These are phyloP conservation scores for Macropus fuliginosus DNA, from an alignment of 2,797 vertebrate species.

Conservation along the genomic window DNA sequence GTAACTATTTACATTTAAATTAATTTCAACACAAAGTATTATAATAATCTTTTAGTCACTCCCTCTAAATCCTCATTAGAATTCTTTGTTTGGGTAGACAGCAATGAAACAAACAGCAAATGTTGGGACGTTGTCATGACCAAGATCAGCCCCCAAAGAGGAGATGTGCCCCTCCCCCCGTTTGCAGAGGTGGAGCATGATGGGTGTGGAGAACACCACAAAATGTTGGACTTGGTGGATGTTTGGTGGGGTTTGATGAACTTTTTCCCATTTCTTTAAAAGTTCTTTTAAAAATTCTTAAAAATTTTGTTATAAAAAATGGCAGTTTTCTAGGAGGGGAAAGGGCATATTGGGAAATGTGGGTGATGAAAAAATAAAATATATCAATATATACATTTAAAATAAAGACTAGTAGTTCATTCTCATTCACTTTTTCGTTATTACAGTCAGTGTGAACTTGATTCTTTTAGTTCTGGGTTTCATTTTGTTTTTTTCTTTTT, in stretches of 20 bases:
- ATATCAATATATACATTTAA: neutral
- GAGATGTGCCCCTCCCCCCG: neutral
- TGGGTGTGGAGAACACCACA: neutral
- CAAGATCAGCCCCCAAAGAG: neutral
- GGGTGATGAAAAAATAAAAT: neutral
- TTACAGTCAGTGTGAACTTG: neutral
- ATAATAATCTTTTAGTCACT: neutral
- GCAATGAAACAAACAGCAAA: neutral
- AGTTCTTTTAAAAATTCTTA: neutral
- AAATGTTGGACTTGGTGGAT: neutral
- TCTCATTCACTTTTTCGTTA: neutral
- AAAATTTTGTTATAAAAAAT: neutral
- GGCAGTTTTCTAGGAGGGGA: neutral
- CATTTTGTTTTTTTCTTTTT: neutral
- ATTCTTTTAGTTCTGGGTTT: neutral
- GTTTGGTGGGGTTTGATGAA: neutral
- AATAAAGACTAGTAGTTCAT: neutral
- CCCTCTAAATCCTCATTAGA: neutral
- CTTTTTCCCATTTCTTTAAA: neutral
- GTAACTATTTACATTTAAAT: conserved; percentile 1
- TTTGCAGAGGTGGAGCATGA: neutral
- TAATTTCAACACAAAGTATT: neutral
- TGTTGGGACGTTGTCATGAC: neutral
- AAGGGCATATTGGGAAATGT: neutral
- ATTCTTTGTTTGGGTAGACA: neutral